A percentile compares a stretch with the other conserved stretches of the same genome.
Conservation (phyloP, 2,113 vertebrate species). For the Pelecanoides urinatrix region DNA sequence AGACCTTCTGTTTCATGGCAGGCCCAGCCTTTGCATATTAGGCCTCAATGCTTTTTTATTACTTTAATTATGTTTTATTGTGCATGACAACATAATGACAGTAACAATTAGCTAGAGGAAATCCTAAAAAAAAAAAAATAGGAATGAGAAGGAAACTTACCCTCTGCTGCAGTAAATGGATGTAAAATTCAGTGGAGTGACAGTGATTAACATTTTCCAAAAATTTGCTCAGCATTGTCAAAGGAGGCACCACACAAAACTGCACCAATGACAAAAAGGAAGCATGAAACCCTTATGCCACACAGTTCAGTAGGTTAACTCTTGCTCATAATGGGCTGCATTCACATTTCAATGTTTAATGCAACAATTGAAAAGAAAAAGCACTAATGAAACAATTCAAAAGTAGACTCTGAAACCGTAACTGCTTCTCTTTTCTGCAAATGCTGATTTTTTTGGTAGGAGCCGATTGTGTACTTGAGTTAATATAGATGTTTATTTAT, state of each 20-base stretch:
- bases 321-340: neutral
- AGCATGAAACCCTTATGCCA: neutral
- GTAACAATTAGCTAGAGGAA: slow-evolving; percentile 13
- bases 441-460: neutral
- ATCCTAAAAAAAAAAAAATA: neutral
- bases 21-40: neutral
- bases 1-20: neutral
- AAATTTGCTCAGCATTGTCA: neutral
- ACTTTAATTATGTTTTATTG: slow-evolving; percentile 35
- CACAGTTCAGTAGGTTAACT: neutral
- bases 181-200: neutral
- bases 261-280: neutral
- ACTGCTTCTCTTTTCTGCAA: neutral
- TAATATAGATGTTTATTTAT: neutral
- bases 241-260: neutral
- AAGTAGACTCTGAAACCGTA: neutral
- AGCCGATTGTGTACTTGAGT: neutral
- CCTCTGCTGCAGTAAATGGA: neutral
- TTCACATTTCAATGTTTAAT: neutral
- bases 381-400: neutral
- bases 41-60: neutral
- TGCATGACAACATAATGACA: neutral
- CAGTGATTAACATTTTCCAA: neutral
- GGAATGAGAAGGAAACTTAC: neutral
- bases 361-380: neutral